Conservation (phyloP, 2,888 invertebrate genomes). For the Neoascia interrupta region DNA sequence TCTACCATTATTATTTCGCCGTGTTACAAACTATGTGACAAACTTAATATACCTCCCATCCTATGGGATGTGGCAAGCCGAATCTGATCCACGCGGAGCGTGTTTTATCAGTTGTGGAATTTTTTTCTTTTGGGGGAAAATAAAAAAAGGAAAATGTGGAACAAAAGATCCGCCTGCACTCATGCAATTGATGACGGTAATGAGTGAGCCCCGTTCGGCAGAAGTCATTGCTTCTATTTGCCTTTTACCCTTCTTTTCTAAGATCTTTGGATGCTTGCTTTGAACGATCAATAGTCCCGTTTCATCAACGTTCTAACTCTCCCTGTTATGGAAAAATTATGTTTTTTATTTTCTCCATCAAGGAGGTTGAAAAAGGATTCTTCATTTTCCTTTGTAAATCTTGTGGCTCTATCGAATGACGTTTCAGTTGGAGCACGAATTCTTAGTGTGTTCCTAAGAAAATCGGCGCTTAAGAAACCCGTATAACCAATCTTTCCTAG, state of each 20-base stretch:
- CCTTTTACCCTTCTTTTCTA: constrained; percentile 32
- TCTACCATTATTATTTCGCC: too few relatives aligned
- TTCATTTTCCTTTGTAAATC: constrained; percentile 46
- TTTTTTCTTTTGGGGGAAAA: constrained; percentile 1
- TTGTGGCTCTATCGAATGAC: constrained; percentile 27
- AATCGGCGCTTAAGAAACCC: not conserved
- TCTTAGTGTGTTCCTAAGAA: not conserved
- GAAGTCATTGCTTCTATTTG: constrained; percentile 55
- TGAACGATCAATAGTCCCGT: constrained; percentile 44
- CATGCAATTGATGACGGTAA: constrained; percentile 46
- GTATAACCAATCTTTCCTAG: not conserved
- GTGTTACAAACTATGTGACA: constrained; percentile 3
- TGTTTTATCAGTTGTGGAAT: constrained; percentile 8
- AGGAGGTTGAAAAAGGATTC: constrained; percentile 33
- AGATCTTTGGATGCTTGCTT: constrained; percentile 28
- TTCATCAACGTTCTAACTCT: constrained; percentile 62
- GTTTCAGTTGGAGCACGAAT: constrained; percentile 13
- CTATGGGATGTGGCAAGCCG: constrained; percentile 17
- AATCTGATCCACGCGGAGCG: constrained; percentile 15
- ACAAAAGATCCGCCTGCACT: constrained; percentile 33
- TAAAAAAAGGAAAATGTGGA: not conserved
- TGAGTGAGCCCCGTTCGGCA: constrained; percentile 7
- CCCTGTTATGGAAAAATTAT: constrained; percentile 24
- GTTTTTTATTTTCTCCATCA: constrained; percentile 12
- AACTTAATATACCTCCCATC: constrained; percentile 12